Percentiles rank a stretch among this genome's conserved stretches.
Conservation (phyloP, 2,888 invertebrate species). For the Ctena decussata region DNA sequence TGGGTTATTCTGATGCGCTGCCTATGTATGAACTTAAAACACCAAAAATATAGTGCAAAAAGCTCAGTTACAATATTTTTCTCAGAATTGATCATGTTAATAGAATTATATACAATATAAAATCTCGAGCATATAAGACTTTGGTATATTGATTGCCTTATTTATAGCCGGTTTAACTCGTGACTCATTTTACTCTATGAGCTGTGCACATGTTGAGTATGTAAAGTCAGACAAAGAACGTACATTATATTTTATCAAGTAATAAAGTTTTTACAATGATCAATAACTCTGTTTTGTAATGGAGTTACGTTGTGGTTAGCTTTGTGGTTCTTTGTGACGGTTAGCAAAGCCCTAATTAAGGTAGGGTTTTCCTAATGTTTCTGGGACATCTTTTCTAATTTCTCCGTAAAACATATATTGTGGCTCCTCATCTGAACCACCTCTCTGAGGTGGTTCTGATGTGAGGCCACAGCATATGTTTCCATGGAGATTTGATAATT, state of each 20-base stretch:
- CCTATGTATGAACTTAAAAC: too few species aligned
- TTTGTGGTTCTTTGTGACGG: constrained; percentile 7
- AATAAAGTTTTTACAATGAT: background rate
- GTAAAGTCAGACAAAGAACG: constrained; percentile 2
- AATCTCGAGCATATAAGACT: background rate
- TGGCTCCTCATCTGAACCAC: too few species aligned
- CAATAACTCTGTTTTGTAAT: constrained; percentile 3
- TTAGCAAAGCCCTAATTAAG: too few species aligned
- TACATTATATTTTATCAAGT: background rate
- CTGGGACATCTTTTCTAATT: too few species aligned
- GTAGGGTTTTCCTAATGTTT: too few species aligned
- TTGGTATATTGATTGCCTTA: background rate
- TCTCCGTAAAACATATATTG: too few species aligned
- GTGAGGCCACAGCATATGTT: too few species aligned
- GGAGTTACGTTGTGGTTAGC: background rate
- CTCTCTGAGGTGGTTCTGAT: too few species aligned
- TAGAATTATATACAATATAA: background rate
- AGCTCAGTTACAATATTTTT: background rate
- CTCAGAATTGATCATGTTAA: background rate
- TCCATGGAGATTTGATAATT: too few species aligned
- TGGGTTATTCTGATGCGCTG: too few species aligned
- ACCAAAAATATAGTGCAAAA: background rate
- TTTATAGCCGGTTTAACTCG: background rate
- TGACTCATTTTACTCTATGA: constrained; percentile 7
- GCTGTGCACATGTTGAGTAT: constrained; percentile 4